A percentile compares a stretch with the other conserved stretches of the same genome.
These are phyloP conservation scores for Macrosoma leucophasiata DNA, from an alignment of 2,888 invertebrate genomes.

Conservation along the genomic window DNA sequence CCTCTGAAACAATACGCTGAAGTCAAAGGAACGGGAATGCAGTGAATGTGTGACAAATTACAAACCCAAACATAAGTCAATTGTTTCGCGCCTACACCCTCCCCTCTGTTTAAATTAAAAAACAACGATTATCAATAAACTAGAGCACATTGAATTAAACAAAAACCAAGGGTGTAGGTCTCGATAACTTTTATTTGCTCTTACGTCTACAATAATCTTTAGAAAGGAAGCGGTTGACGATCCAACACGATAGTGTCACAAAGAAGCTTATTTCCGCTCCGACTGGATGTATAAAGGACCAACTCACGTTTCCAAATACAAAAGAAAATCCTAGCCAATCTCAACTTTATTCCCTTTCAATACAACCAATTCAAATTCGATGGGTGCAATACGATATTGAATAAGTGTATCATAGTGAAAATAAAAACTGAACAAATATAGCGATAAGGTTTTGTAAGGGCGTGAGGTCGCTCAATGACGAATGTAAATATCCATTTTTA, in stretches of 20 bases:
- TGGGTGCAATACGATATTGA: slow-evolving; percentile 31
- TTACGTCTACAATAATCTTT: slow-evolving; percentile 64
- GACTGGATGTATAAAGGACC: slow-evolving; percentile 50
- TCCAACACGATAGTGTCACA: slow-evolving; percentile 69
- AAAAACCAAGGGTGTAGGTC: too few species aligned
- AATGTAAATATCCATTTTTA: slow-evolving; percentile 39
- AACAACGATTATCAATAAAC: too few species aligned
- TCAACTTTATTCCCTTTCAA: slow-evolving; percentile 24
- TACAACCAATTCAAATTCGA: slow-evolving; percentile 16
- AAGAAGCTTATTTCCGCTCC: slow-evolving; percentile 72
- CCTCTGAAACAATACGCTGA: too few species aligned
- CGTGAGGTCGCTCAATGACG: slow-evolving; percentile 66
- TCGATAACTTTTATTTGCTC: slow-evolving; percentile 67
- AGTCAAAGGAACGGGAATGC: too few species aligned
- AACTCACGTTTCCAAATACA: slow-evolving; percentile 37
- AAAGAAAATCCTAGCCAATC: slow-evolving; percentile 24
- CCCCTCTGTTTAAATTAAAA: too few species aligned
- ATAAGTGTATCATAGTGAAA: slow-evolving; percentile 61
- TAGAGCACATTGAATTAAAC: too few species aligned
- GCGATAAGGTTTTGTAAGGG: slow-evolving; percentile 70
- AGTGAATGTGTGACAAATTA: too few species aligned
- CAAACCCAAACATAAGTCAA: too few species aligned
- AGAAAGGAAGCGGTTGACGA: slow-evolving; percentile 69
- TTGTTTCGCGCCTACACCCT: too few species aligned
- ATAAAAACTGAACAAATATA: slow-evolving; percentile 73